A percentile compares a stretch with the other conserved stretches of the same genome.
These are phyloP conservation scores for Mionectes macconnelli DNA, from an alignment of 2,113 vertebrate species.

Conservation along the genomic window DNA sequence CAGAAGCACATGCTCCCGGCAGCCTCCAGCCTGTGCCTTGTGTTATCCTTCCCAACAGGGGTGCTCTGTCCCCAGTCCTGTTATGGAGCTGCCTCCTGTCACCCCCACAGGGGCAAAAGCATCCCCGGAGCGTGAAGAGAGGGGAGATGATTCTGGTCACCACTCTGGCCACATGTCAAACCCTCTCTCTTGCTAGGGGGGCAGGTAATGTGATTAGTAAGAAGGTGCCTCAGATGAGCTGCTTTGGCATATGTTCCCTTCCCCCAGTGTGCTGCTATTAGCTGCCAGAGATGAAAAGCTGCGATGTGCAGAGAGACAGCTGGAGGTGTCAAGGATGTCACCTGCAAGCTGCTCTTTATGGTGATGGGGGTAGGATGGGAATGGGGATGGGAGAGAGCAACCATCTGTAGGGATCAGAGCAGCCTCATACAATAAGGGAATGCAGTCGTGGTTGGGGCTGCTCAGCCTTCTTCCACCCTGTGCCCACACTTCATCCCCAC, in stretches of 20 bases:
- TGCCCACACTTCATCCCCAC: background rate
- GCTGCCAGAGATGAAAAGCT: conserved; percentile 29
- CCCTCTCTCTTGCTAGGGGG: background rate
- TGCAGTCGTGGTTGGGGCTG: background rate
- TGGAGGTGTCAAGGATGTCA: conserved; percentile 30
- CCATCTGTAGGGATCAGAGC: background rate
- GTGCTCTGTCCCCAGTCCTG: accelerated
- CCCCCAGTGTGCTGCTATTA: background rate
- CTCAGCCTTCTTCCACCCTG: accelerated
- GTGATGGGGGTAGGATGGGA: background rate
- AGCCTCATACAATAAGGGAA: accelerated
- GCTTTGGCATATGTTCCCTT: conserved; percentile 12
- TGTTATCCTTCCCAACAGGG: background rate
- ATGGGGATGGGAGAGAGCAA: background rate
- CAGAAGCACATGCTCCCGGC: background rate
- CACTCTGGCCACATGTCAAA: accelerated
- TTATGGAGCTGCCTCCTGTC: background rate
- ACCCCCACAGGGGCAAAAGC: background rate
- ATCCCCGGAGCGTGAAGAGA: accelerated
- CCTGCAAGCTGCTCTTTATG: background rate
- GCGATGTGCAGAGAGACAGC: background rate
- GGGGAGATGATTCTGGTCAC: background rate
- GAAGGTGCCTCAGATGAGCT: background rate
- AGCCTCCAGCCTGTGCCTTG: background rate
- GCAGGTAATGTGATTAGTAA: background rate